Conservation (phyloP, 1,140 invertebrate species). For the Euglossa dilemma region DNA sequence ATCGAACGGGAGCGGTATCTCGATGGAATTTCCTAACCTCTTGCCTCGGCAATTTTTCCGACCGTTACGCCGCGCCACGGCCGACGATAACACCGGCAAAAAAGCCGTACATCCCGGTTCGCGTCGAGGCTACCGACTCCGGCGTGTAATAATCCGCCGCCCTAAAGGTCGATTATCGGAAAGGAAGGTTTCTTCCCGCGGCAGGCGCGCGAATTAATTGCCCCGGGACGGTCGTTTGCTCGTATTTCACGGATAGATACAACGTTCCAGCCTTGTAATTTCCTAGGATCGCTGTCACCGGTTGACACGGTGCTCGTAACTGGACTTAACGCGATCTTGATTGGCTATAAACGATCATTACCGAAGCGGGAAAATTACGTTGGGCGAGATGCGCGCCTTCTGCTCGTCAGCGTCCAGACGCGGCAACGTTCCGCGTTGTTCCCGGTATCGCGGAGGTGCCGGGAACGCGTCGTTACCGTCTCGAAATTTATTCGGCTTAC, state of each 20-base stretch:
- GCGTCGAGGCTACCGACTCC: background rate
- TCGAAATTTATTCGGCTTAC: conserved; percentile 47
- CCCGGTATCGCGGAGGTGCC: background rate
- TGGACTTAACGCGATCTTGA: conserved; percentile 60
- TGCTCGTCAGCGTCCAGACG: conserved; percentile 29
- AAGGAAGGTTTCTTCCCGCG: conserved; percentile 13
- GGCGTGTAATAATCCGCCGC: background rate
- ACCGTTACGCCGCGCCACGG: background rate
- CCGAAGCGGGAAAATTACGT: conserved; percentile 57
- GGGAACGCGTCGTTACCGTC: conserved; percentile 26
- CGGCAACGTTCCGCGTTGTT: conserved; percentile 22
- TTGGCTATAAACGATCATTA: conserved; percentile 72
- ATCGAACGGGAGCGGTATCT: background rate
- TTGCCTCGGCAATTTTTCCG: conserved; percentile 1
- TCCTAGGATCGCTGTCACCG: conserved; percentile 59
- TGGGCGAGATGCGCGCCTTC: background rate
- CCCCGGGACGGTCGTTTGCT: background rate
- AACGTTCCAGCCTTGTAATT: conserved; percentile 23
- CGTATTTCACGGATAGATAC: conserved; percentile 21
- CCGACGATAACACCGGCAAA: background rate
- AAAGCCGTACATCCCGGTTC: conserved; percentile 11
- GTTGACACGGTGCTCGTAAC: conserved; percentile 55
- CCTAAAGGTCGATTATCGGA: conserved; percentile 7
- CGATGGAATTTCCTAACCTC: background rate
- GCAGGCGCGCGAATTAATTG: conserved; percentile 36